phyloP scores from a whole-genome alignment of 2,113 vertebrate species.

The Ariopsis seemanni region DNA sequence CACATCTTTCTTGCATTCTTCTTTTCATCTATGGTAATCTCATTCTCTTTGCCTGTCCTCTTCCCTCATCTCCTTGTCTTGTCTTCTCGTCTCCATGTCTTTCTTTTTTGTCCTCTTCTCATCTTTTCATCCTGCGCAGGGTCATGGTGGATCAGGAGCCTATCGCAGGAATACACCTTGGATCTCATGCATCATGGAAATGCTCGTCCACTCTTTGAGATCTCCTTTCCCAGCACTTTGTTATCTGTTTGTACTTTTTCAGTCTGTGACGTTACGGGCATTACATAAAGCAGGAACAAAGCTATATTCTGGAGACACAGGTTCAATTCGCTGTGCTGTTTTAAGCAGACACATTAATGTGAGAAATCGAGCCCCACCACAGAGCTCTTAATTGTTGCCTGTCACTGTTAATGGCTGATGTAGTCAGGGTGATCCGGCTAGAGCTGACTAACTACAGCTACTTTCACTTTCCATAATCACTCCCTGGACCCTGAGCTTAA shows the following conservation, averaged over 20 bases:
- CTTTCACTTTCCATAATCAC: constrained; percentile 29
- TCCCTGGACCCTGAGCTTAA: constrained; percentile 23
- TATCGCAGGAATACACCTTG: no score
- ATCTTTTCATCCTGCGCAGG: background rate
- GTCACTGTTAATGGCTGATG: constrained; percentile 34
- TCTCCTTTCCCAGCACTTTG: background rate
- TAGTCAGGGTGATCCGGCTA: constrained; percentile 3
- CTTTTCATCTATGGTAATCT: background rate
- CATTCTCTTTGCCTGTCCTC: background rate
- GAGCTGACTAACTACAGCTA: constrained; percentile 27
- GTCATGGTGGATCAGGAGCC: no score
- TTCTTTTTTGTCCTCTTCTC: background rate
- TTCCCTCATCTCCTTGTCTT: background rate
- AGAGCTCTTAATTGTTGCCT: constrained; percentile 34
- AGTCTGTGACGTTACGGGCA: background rate
- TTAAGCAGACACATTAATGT: constrained; percentile 26
- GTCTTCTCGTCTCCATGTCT: background rate
- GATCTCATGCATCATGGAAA: background rate
- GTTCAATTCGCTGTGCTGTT: constrained; percentile 14
- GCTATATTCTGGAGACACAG: background rate
- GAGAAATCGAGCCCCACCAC: constrained; percentile 14
- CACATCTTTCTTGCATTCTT: background rate
- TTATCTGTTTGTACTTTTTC: background rate
- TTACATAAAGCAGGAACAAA: background rate
- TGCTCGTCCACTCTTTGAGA: background rate